These are phyloP conservation scores for Batillaria attramentaria DNA, from an alignment of 1,140 invertebrate species.

Conservation along the genomic window DNA sequence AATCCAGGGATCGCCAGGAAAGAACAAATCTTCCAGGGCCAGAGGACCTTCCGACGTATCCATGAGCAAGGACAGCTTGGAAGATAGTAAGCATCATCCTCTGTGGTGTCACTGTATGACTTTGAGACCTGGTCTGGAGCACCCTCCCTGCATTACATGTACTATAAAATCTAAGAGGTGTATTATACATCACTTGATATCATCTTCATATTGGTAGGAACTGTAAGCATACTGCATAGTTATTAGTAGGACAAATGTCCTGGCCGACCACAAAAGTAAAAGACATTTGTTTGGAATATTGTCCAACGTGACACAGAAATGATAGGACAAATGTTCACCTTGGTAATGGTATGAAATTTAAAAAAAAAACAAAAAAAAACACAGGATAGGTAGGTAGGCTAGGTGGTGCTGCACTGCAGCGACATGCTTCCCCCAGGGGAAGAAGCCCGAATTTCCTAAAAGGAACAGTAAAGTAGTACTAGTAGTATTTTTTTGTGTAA, in stretches of 20 bases:
- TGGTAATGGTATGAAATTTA: no score
- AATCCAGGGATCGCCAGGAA: conserved; percentile 36
- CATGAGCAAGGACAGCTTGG: conserved; percentile 65
- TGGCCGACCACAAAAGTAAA: no score
- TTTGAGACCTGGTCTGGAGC: not conserved
- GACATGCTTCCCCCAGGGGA: no score
- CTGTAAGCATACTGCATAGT: not conserved
- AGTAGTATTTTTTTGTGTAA: no score
- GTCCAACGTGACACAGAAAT: no score
- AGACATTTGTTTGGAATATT: no score
- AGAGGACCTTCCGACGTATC: conserved; percentile 52
- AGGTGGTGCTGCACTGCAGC: no score
- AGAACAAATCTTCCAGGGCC: conserved; percentile 34
- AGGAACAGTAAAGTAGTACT: no score
- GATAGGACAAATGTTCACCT: no score
- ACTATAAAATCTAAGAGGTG: not conserved
- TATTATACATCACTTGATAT: not conserved
- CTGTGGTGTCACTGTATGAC: not conserved
- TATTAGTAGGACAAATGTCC: not conserved
- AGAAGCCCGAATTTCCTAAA: no score
- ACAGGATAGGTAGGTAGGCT: no score
- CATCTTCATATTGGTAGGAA: not conserved
- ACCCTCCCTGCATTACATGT: conserved; percentile 8
- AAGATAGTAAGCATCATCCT: conserved; percentile 58
- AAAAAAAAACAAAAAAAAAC: no score